phyloP scores from a whole-genome alignment of 2,797 vertebrate genomes.

The Myotis vivesi region DNA sequence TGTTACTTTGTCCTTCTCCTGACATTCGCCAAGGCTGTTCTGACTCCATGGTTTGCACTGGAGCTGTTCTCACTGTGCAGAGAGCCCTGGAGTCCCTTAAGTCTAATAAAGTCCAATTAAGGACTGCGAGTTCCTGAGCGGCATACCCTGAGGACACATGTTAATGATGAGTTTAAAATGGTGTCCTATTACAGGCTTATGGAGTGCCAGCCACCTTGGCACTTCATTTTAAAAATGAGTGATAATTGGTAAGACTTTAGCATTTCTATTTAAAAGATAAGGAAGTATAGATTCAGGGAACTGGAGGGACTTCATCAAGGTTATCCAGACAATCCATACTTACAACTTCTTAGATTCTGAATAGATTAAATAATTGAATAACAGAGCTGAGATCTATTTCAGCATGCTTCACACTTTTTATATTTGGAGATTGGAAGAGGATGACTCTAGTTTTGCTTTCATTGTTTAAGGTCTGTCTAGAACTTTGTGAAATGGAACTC shows the following conservation, averaged over 20 bases:
- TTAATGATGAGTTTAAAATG: conserved; percentile 57
- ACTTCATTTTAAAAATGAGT: conserved; percentile 58
- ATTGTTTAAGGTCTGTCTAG: neutral
- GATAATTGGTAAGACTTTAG: conserved; percentile 48
- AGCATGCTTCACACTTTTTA: neutral
- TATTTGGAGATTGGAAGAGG: neutral
- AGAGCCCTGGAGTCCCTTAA: conserved; percentile 12
- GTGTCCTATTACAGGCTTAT: conserved; percentile 6
- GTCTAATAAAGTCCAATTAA: conserved; percentile 57
- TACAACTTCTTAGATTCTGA: neutral
- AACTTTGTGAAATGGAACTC: neutral
- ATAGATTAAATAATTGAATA: neutral
- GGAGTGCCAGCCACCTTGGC: neutral
- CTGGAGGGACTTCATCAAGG: conserved; percentile 25
- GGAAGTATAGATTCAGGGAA: neutral
- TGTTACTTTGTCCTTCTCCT: conserved; percentile 78
- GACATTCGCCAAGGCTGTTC: conserved; percentile 74
- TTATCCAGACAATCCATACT: neutral
- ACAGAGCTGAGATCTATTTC: neutral
- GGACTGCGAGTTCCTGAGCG: conserved; percentile 25
- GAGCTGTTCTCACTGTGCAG: conserved; percentile 60
- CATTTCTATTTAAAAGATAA: conserved; percentile 43
- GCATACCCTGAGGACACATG: conserved; percentile 40
- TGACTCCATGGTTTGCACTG: conserved; percentile 76
- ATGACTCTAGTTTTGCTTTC: neutral